A percentile compares a stretch with the other conserved stretches of the same genome.
Conservation (phyloP, 2,888 invertebrate species). For the Eumerus sabulonum region DNA sequence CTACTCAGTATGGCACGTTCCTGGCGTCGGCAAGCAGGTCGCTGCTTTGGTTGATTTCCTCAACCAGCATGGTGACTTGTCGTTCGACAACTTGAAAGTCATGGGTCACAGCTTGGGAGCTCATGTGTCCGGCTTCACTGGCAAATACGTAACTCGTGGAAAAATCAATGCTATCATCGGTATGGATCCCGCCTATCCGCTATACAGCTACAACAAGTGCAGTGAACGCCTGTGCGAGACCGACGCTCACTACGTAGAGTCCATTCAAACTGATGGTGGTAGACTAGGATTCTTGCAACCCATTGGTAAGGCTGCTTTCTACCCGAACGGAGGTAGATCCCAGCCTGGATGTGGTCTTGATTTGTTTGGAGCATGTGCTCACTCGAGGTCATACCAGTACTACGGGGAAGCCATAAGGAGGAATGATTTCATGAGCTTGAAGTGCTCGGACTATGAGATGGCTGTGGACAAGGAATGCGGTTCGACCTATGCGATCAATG, state of each 20-base stretch:
- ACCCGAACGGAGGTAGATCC: conserved; percentile 80
- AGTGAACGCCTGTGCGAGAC: conserved; percentile 70
- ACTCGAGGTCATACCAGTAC: conserved; percentile 78
- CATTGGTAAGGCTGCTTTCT: conserved; percentile 79
- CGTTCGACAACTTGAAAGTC: conserved; percentile 79
- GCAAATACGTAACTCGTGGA: conserved; percentile 81
- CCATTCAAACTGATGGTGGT: conserved; percentile 76
- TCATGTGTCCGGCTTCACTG: conserved; percentile 82
- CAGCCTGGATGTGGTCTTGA: conserved; percentile 80
- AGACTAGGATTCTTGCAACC: conserved; percentile 75
- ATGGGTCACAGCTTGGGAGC: conserved; percentile 83
- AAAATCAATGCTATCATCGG: conserved; percentile 82
- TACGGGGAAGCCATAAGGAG: conserved; percentile 78
- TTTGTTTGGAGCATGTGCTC: conserved; percentile 78
- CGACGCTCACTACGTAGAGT: conserved; percentile 76
- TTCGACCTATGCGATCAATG: conserved; percentile 70
- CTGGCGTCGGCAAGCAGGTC: conserved; percentile 72
- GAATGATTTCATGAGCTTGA: conserved; percentile 72
- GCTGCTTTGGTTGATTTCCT: conserved; percentile 75
- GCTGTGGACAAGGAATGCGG: conserved; percentile 72
- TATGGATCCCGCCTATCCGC: conserved; percentile 75
- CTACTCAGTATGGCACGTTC: conserved; percentile 79
- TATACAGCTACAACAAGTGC: conserved; percentile 73
- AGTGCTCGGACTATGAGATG: conserved; percentile 74
- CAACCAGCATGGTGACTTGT: conserved; percentile 80